These are phyloP conservation scores for Oopsacas minuta DNA, from an alignment of 37 sponge, comb jelly and placozoan species.

Conservation along the genomic window DNA sequence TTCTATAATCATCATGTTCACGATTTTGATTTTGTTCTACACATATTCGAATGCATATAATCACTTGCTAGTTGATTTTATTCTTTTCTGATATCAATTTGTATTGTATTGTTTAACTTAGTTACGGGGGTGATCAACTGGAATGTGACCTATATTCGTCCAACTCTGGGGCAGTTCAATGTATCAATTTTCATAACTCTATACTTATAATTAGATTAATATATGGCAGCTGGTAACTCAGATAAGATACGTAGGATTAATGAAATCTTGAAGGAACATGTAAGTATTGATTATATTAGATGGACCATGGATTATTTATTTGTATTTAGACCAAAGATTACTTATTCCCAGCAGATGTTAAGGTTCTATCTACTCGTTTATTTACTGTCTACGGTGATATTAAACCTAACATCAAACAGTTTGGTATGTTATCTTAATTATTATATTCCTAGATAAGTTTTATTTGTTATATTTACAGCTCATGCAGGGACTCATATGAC, in stretches of 20 bases:
- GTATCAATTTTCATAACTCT: no score
- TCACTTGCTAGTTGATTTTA: neutral
- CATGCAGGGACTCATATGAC: neutral
- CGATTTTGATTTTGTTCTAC: neutral
- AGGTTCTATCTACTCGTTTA: neutral
- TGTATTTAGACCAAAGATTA: neutral
- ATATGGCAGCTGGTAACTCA: no score
- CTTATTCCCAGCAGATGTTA: neutral
- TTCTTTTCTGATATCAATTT: no score
- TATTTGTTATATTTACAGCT: no score
- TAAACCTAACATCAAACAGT: neutral
- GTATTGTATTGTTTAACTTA: no score
- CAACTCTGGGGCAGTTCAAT: no score
- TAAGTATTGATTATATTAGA: neutral
- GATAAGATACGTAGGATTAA: neutral
- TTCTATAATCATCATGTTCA: constrained; percentile 1
- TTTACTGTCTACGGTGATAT: neutral
- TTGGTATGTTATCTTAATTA: neutral
- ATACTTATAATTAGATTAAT: no score
- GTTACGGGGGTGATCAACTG: no score
- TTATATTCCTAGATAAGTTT: neutral
- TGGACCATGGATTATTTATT: neutral
- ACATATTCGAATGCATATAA: neutral
- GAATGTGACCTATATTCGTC: no score
- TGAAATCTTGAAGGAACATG: neutral